Conservation (phyloP, 2,888 invertebrate genomes). For the Neoascia interrupta region DNA sequence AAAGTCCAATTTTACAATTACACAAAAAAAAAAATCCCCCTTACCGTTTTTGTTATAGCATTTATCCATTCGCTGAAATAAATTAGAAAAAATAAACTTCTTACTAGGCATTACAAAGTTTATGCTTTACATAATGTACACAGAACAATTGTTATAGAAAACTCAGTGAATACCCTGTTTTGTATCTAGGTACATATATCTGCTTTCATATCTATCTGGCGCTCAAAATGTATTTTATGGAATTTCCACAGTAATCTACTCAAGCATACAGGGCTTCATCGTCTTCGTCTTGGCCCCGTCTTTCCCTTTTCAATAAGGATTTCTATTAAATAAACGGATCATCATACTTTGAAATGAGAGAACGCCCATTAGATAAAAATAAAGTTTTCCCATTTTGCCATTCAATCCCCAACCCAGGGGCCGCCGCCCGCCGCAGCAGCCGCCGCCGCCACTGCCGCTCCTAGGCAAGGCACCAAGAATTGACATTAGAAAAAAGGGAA, state of each 20-base stretch:
- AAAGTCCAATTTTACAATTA: slow-evolving; percentile 2
- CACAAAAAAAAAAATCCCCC: too few species aligned
- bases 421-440: neutral
- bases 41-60: slow-evolving; percentile 89
- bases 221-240: too few species aligned
- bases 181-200: too few species aligned
- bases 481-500: slow-evolving; percentile 50
- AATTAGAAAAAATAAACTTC: slow-evolving; percentile 60
- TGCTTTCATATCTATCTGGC: too few species aligned
- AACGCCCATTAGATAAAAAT: slow-evolving; percentile 60
- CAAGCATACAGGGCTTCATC: slow-evolving; percentile 14
- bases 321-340: slow-evolving; percentile 59
- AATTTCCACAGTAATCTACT: slow-evolving; percentile 25
- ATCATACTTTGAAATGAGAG: slow-evolving; percentile 61
- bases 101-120: too few species aligned
- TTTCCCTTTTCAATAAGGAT: slow-evolving; percentile 14
- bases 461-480: slow-evolving; percentile 38
- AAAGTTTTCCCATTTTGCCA: slow-evolving; percentile 55
- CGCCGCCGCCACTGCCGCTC: neutral
- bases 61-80: slow-evolving; percentile 87
- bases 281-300: neutral
- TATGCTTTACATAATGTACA: too few species aligned
- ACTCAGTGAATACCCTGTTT: too few species aligned
- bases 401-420: slow-evolving; percentile 30
- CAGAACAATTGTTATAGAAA: too few species aligned